These are phyloP conservation scores for Pyxicephalus adspersus DNA, from an alignment of 2,113 vertebrate species.

Conservation along the genomic window DNA sequence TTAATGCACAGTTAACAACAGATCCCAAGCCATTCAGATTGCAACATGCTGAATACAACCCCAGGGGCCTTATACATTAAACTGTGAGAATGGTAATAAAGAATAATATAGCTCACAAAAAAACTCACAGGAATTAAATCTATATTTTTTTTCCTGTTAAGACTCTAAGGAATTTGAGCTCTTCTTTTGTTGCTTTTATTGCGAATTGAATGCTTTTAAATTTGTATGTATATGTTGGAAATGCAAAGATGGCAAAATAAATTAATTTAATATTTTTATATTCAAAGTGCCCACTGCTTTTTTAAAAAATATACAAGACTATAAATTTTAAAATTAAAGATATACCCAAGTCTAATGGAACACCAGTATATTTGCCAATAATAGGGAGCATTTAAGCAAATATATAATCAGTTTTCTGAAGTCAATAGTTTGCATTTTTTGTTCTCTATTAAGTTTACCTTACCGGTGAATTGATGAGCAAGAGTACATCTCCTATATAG, in stretches of 20 bases:
- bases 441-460: too few relatives aligned
- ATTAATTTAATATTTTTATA: too few relatives aligned
- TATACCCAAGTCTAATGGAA: too few relatives aligned
- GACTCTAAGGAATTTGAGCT: neutral
- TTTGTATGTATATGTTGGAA: neutral
- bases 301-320: too few relatives aligned
- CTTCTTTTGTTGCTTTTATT: neutral
- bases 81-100: constrained; percentile 45
- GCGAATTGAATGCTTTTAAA: neutral
- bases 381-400: too few relatives aligned
- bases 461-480: too few relatives aligned
- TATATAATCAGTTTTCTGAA: too few relatives aligned
- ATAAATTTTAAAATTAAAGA: too few relatives aligned
- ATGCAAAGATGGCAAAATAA: neutral
- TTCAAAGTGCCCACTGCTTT: too few relatives aligned
- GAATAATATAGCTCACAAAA: constrained; percentile 17
- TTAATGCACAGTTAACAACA: constrained; percentile 44
- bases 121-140: constrained; percentile 39
- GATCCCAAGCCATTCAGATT: constrained; percentile 30
- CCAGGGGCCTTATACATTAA: constrained; percentile 40
- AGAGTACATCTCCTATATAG: too few relatives aligned
- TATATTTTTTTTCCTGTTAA: constrained; percentile 1
- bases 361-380: too few relatives aligned
- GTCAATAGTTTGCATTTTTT: too few relatives aligned
- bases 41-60: constrained; percentile 38